phyloP scores from a whole-genome alignment of 2,888 invertebrate species.

The Conomelus anceps region DNA sequence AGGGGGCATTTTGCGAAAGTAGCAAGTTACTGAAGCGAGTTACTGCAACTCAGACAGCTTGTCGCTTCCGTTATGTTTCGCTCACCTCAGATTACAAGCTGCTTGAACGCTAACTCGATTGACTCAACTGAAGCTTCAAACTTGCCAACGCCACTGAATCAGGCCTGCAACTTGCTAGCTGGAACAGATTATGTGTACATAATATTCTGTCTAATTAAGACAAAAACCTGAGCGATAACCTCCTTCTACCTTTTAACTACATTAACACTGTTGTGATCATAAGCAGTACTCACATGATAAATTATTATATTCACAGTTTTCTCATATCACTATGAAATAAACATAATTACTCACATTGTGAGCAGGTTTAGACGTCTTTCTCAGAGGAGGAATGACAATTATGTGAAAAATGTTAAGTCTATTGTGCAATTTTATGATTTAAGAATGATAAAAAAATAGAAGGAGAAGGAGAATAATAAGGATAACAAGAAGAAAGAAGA shows the following conservation, averaged over 20 bases:
- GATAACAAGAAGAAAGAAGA: too few relatives aligned
- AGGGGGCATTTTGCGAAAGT: not conserved
- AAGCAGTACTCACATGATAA: not conserved
- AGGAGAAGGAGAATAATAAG: too few relatives aligned
- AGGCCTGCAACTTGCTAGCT: not conserved
- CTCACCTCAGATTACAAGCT: not conserved
- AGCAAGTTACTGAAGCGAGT: not conserved
- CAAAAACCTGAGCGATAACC: not conserved
- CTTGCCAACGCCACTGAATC: not conserved
- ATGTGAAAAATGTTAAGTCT: too few relatives aligned
- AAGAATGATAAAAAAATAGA: too few relatives aligned
- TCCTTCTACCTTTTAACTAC: not conserved
- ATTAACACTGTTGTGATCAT: not conserved
- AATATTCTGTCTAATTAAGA: not conserved
- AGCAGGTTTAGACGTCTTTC: too few relatives aligned
- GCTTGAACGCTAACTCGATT: not conserved
- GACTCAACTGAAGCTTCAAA: not conserved
- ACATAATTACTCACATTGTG: too few relatives aligned
- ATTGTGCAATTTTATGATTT: too few relatives aligned
- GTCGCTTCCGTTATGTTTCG: not conserved
- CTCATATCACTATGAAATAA: too few relatives aligned
- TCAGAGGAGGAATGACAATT: too few relatives aligned
- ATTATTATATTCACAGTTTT: not conserved
- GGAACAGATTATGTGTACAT: not conserved
- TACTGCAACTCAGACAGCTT: not conserved